These are phyloP conservation scores for Sapayoa aenigma DNA, from an alignment of 2,113 vertebrate genomes.

Conservation along the genomic window DNA sequence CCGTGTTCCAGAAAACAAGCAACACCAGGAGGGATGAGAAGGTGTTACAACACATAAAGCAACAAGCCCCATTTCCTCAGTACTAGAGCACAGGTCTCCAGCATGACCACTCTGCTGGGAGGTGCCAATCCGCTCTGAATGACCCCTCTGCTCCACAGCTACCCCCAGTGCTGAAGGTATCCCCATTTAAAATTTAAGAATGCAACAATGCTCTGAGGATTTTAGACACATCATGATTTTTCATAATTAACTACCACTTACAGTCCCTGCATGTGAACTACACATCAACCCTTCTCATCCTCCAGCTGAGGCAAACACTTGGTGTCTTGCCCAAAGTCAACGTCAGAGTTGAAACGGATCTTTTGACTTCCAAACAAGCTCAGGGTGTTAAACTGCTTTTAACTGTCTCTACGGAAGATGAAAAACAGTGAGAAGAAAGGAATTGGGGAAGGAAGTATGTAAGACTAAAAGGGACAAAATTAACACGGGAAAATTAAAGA, in stretches of 20 bases:
- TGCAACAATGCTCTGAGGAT: neutral
- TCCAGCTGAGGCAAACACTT: constrained; percentile 55
- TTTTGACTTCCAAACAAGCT: constrained; percentile 46
- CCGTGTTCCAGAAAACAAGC: neutral
- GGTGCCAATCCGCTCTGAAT: neutral
- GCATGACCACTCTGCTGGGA: rapidly evolving
- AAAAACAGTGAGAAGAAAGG: constrained; percentile 45
- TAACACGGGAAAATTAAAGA: constrained; percentile 51
- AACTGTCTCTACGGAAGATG: constrained; percentile 16
- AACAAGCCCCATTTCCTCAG: neutral
- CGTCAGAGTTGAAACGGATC: constrained; percentile 23
- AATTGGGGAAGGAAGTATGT: neutral
- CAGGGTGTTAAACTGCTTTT: constrained; percentile 41
- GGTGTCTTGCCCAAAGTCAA: constrained; percentile 47
- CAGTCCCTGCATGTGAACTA: neutral
- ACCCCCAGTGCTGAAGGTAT: rapidly evolving
- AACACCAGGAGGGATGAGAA: neutral
- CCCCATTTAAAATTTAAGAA: neutral
- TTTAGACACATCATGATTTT: neutral
- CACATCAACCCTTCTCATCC: neutral
- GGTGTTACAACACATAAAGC: neutral
- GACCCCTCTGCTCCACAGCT: neutral
- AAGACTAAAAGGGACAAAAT: constrained; percentile 39
- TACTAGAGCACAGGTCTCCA: neutral
- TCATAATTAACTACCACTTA: neutral